A percentile compares a stretch with the other conserved stretches of the same genome.
phyloP scores from a whole-genome alignment of 2,113 vertebrate genomes.

The Pimephales promelas region DNA sequence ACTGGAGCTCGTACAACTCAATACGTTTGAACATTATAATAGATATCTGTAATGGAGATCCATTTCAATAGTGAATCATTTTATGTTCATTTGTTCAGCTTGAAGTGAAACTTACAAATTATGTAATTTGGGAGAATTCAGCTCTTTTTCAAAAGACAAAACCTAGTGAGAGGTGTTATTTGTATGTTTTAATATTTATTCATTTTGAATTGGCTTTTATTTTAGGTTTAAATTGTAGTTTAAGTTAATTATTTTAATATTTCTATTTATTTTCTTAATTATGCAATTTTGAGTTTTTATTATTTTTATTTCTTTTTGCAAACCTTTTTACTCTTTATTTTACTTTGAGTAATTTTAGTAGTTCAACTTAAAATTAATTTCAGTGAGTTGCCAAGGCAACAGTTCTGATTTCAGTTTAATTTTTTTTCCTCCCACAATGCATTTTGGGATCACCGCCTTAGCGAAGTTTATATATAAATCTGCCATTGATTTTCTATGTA shows the following conservation, averaged over 20 bases:
- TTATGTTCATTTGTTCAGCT: neutral
- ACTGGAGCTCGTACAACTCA: slow-evolving; percentile 59
- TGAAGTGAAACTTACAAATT: neutral
- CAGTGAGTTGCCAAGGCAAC: too few species aligned
- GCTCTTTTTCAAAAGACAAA: neutral
- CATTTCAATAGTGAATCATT: slow-evolving; percentile 20
- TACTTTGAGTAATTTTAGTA: too few species aligned
- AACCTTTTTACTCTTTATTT: too few species aligned
- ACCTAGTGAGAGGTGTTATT: neutral
- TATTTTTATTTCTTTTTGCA: too few species aligned
- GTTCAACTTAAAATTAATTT: too few species aligned
- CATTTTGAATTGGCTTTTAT: neutral
- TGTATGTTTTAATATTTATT: neutral
- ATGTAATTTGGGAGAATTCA: neutral
- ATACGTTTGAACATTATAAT: slow-evolving; percentile 48
- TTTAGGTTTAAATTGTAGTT: neutral
- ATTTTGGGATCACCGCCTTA: too few species aligned
- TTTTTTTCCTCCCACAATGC: too few species aligned
- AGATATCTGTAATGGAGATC: slow-evolving; percentile 51
- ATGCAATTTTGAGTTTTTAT: too few species aligned
- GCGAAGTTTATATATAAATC: too few species aligned
- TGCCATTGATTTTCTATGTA: too few species aligned
- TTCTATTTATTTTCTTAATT: too few species aligned
- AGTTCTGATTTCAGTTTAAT: too few species aligned
- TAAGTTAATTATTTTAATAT: neutral